Evolutionary conservation across 2,888 invertebrate species (phyloP).

Genomic region (Leptinotarsa haldemani): DNA sequence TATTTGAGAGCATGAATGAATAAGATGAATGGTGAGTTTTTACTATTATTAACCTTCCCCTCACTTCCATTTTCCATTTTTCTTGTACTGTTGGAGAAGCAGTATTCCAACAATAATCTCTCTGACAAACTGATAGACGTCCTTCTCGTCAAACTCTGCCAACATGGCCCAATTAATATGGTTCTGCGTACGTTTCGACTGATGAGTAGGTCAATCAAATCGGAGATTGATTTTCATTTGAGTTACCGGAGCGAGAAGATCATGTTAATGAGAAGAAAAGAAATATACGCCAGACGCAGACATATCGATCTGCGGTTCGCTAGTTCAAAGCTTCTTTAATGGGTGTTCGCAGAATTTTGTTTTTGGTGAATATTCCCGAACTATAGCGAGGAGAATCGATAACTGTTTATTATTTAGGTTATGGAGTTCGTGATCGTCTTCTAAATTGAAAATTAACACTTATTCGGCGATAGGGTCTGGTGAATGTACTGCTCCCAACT

Average conservation of each 20-base stretch:
- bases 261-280: conserved; percentile 11
- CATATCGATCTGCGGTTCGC: conserved; percentile 15
- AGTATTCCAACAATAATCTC: no score
- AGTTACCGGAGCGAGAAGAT: neutral
- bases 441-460: neutral
- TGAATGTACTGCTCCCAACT: no score
- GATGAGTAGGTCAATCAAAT: neutral
- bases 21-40: no score
- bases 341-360: neutral
- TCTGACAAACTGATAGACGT: neutral
- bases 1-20: no score
- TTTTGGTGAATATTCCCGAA: neutral
- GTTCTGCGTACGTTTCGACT: neutral
- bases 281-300: conserved; percentile 19
- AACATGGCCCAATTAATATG: neutral
- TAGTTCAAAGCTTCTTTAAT: conserved; percentile 19
- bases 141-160: neutral
- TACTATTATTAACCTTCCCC: no score
- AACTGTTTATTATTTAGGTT: neutral
- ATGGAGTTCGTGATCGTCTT: neutral
- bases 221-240: neutral
- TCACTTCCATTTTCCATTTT: no score
- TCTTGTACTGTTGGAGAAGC: no score
- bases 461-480: no score
- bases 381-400: neutral